Percentiles rank a stretch among this genome's conserved stretches.
Evolutionary conservation across 2,888 invertebrate genomes (phyloP).

Genomic region (Brachyopa scutellaris): DNA sequence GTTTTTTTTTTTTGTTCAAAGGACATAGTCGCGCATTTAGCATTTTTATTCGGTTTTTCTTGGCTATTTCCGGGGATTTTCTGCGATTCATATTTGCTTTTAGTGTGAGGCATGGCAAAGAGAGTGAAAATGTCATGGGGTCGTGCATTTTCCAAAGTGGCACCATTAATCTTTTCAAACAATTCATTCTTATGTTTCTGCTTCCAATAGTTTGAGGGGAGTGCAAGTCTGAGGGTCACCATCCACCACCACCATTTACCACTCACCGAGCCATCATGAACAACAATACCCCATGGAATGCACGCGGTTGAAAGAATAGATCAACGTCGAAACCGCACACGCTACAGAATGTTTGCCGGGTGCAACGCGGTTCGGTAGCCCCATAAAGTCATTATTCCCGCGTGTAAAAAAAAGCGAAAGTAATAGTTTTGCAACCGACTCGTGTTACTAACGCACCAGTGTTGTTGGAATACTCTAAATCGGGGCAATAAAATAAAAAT

Average conservation of each 20-base stretch:
- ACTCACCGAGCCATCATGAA: conserved; percentile 17
- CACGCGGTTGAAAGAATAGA: conserved; percentile 15
- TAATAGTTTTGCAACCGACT: conserved; percentile 61
- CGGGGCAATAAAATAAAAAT: conserved; percentile 18
- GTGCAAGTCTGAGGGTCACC: conserved; percentile 44
- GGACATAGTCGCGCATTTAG: conserved; percentile 53
- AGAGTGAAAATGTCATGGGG: not conserved
- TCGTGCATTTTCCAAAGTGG: conserved; percentile 57
- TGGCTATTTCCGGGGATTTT: conserved; percentile 45
- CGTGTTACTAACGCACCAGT: conserved; percentile 17
- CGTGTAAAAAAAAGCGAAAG: conserved; percentile 56
- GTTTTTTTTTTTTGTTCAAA: not conserved
- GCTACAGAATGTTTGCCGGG: not conserved
- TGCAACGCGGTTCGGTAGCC: not conserved
- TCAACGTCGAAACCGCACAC: conserved; percentile 32
- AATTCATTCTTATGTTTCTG: not conserved
- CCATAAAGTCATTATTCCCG: conserved; percentile 43
- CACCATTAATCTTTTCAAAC: conserved; percentile 59
- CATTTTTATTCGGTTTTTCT: conserved; percentile 56
- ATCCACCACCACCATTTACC: conserved; percentile 18
- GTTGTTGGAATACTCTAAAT: conserved; percentile 6
- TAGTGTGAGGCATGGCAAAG: conserved; percentile 44
- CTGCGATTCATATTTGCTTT: conserved; percentile 47
- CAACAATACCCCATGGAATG: conserved; percentile 17
- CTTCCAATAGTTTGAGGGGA: not conserved